Evolutionary conservation across 2,888 invertebrate genomes (phyloP), one percentile per base, ranked within the genome.

Genomic region (Pharmacophagus antenor): DNA sequence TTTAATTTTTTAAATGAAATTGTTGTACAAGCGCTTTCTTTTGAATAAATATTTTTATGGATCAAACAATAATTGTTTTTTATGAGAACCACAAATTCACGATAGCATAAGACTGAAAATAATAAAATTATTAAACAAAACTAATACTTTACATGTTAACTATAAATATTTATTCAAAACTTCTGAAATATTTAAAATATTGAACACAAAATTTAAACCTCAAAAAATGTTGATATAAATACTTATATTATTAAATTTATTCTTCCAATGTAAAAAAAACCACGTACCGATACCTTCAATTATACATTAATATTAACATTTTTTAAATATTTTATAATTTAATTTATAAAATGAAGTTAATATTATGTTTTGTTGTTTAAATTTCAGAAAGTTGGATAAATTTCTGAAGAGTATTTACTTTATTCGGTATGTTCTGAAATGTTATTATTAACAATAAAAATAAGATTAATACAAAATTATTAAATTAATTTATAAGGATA

Each of bases 61-160:
- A 57, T 37, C 5, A 31, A 58, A 44, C 44, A 22, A 50, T 17
- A 21, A 18, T 10, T 27, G 42, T 12, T 50, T 44, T 23, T 44
- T 50, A 21, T 18, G 23, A 27, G 12, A n/a, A 41, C 37, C 20
- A 31, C 53, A 60, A 51, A 69, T 68, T 65, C 60, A 59, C 41
- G 63, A 77, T 81, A 84, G 80, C 53, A 76, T 83, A 85, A 85
- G 84, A 85, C 85, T 85, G 85, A 84, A 80, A 82, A 62, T 65
- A 65, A 65, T 68, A 63, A 61, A 18, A 27, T 20, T 10, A 27
- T n/a, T 23, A 6, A 15, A 50, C 12, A 25, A 10, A 31, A 10
- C 31, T 2, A 31, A n/a, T n/a, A n/a, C 31, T 31, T 31, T 3
- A 4, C n/a, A 15, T n/a, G 15, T n/a, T 37, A 37, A 37, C 5